A percentile compares a stretch with the other conserved stretches of the same genome.
Conservation (phyloP, 1,140 invertebrate genomes). For the Semibalanus balanoides region DNA sequence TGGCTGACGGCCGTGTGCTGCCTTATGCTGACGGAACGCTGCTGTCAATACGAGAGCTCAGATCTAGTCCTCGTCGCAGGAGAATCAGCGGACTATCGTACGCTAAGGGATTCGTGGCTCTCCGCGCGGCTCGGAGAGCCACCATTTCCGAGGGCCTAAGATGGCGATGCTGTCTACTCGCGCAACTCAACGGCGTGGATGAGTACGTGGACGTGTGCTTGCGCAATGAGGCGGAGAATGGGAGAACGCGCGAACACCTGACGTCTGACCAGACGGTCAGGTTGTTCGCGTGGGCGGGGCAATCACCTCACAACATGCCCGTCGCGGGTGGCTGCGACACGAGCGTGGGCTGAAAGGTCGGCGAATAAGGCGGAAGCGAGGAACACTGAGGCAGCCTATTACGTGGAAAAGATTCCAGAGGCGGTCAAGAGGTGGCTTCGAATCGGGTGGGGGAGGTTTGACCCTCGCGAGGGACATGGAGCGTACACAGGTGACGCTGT, state of each 20-base stretch:
- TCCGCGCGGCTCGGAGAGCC: too few species aligned
- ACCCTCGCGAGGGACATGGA: too few species aligned
- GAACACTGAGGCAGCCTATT: neutral
- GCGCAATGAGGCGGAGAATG: neutral
- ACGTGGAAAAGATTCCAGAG: neutral
- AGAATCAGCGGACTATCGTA: too few species aligned
- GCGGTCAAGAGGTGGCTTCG: neutral
- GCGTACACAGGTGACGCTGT: neutral
- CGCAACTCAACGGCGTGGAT: too few species aligned
- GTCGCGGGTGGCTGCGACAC: neutral
- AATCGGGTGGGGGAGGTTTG: neutral
- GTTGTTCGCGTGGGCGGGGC: neutral
- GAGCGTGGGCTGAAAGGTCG: neutral
- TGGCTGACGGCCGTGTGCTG: neutral
- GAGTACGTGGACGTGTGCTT: neutral
- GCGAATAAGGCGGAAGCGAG: neutral
- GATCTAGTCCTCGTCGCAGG: neutral
- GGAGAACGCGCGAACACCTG: neutral
- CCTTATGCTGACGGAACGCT: slow-evolving; percentile 5
- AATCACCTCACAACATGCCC: neutral
- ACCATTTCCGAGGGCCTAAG: too few species aligned
- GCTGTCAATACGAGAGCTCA: slow-evolving; percentile 1
- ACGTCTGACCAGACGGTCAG: neutral
- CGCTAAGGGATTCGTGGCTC: too few species aligned
- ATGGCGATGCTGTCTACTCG: too few species aligned